A percentile compares a stretch with the other conserved stretches of the same genome.
Evolutionary conservation across 1,140 invertebrate species (phyloP).

Genomic region (Spodoptera frugiperda): DNA sequence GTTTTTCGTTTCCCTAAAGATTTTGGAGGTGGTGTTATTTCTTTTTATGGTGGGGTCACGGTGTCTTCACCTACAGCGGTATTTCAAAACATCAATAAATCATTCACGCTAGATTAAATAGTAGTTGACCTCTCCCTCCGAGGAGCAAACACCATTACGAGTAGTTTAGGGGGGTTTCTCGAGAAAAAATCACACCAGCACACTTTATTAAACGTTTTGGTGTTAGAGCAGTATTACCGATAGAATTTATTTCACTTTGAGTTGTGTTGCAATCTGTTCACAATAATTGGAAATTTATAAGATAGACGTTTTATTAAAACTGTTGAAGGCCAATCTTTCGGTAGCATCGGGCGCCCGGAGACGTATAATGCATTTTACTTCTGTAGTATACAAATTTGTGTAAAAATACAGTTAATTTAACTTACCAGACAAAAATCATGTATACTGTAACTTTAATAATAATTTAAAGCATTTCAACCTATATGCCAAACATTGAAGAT

Average conservation of each 20-base stretch:
- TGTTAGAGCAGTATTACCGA: slow-evolving; percentile 10
- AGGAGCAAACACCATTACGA: slow-evolving; percentile 77
- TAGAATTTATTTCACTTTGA: neutral
- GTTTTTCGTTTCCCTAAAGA: slow-evolving; percentile 14
- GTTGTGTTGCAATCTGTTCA: no score
- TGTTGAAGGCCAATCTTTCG: no score
- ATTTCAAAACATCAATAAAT: slow-evolving; percentile 81
- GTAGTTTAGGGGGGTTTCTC: slow-evolving; percentile 65
- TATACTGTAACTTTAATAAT: no score
- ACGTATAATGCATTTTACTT: no score
- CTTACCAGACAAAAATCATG: no score
- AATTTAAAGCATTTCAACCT: no score
- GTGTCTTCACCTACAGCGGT: slow-evolving; percentile 48
- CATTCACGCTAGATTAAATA: slow-evolving; percentile 84
- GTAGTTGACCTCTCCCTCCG: slow-evolving; percentile 80
- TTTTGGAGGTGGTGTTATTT: slow-evolving; percentile 11
- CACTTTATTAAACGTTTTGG: neutral
- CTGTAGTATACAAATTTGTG: no score
- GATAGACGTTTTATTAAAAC: no score
- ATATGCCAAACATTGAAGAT: no score
- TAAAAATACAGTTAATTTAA: no score
- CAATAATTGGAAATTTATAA: no score
- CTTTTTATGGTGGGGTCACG: slow-evolving; percentile 4
- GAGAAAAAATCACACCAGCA: slow-evolving; percentile 68
- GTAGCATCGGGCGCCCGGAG: no score